phyloP scores from a whole-genome alignment of 2,113 vertebrate species.

The Centropus bengalensis region DNA sequence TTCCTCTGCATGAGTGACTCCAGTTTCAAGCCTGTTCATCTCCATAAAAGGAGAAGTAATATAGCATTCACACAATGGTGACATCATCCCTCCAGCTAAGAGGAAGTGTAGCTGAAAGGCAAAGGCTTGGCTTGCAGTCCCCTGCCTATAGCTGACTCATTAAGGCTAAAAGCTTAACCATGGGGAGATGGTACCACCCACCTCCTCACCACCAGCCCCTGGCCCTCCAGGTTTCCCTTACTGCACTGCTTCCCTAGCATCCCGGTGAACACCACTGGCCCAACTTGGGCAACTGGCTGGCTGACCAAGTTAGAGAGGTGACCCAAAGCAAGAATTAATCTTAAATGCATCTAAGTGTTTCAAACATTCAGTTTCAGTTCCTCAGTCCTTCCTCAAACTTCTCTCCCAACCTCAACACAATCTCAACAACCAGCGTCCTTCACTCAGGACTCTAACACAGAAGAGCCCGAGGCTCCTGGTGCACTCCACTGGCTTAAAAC shows the following conservation, averaged over 20 bases:
- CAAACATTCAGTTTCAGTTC: neutral
- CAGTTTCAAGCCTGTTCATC: constrained; percentile 58
- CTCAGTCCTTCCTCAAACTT: neutral
- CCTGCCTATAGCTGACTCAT: constrained; percentile 71
- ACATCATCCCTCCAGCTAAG: constrained; percentile 74
- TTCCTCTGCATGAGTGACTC: constrained; percentile 73
- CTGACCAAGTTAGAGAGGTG: neutral
- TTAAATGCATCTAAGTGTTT: neutral
- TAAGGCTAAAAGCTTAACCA: constrained; percentile 22
- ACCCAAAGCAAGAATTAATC: neutral
- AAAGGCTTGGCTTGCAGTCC: constrained; percentile 42
- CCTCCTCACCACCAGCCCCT: neutral
- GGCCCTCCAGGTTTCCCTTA: neutral
- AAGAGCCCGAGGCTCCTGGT: neutral
- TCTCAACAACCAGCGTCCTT: neutral
- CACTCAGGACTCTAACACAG: neutral
- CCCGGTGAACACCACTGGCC: neutral
- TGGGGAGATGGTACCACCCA: neutral
- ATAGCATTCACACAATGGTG: constrained; percentile 65
- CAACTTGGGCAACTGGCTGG: neutral
- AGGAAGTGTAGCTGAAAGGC: constrained; percentile 74
- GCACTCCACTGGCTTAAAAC: neutral
- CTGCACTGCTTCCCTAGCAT: neutral
- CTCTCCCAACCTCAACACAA: neutral
- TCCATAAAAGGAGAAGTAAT: constrained; percentile 81